Conservation (phyloP, 1,140 invertebrate genomes). For the Fopius arisanus region DNA sequence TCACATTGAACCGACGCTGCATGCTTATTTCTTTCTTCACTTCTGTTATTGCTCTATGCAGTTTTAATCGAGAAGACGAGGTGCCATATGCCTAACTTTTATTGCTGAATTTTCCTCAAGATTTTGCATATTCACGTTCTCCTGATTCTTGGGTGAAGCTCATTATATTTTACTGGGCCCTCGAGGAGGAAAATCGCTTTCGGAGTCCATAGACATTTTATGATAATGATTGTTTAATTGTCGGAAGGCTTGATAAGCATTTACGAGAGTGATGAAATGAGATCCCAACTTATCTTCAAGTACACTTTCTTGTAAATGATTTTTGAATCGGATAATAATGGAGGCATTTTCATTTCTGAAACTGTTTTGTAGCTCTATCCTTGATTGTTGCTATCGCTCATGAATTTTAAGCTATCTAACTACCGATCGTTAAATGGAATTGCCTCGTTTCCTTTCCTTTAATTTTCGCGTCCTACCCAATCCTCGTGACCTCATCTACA, state of each 20-base stretch:
- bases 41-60: not conserved
- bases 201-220: not conserved
- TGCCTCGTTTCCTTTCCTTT: too few relatives aligned
- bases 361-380: too few relatives aligned
- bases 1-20: not conserved
- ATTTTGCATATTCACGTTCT: not conserved
- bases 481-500: too few relatives aligned
- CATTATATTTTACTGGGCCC: not conserved
- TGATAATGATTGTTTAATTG: not conserved
- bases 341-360: too few relatives aligned
- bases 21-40: not conserved
- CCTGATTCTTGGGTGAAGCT: not conserved
- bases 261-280: too few relatives aligned
- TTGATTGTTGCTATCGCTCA: too few relatives aligned
- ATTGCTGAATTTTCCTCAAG: not conserved
- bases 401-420: too few relatives aligned
- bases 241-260: not conserved
- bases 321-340: too few relatives aligned
- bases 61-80: not conserved
- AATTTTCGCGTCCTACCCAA: too few relatives aligned
- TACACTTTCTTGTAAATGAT: too few relatives aligned
- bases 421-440: too few relatives aligned
- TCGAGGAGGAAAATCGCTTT: not conserved
- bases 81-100: not conserved
- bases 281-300: too few relatives aligned